phyloP scores from a whole-genome alignment of 2,888 invertebrate genomes.

The Tryphoninae sp. region DNA sequence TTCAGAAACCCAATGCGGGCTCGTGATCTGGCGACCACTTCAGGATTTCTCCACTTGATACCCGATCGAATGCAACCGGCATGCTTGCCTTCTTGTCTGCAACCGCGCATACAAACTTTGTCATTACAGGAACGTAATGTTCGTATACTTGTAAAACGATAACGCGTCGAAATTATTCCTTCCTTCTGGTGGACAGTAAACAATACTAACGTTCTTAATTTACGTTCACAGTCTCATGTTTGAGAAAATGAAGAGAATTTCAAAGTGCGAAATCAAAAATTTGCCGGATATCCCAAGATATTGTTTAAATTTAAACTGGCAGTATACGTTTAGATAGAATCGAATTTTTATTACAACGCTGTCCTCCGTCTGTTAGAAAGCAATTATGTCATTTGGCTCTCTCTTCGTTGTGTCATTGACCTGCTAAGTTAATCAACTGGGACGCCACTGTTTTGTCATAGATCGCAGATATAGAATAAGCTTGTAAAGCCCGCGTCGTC shows the following conservation, averaged over 20 bases:
- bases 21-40: background rate
- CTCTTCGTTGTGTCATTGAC: constrained; percentile 34
- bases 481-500: background rate
- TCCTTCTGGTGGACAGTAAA: no score
- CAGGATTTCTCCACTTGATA: constrained; percentile 20
- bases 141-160: background rate
- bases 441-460: background rate
- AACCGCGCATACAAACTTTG: constrained; percentile 28
- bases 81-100: background rate
- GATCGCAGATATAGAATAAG: background rate
- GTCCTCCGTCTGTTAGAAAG: background rate
- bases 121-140: background rate
- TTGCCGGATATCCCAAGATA: background rate
- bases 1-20: background rate
- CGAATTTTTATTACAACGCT: background rate
- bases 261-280: background rate
- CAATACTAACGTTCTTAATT: background rate
- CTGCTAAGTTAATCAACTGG: constrained; percentile 1
- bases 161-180: background rate
- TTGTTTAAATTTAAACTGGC: background rate
- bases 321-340: background rate
- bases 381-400: background rate
- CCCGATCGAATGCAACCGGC: constrained; percentile 1
- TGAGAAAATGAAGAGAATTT: background rate
- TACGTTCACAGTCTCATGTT: background rate